Evolutionary conservation across 2,888 invertebrate species (phyloP).

Genomic region (Sussaba pulchella): DNA sequence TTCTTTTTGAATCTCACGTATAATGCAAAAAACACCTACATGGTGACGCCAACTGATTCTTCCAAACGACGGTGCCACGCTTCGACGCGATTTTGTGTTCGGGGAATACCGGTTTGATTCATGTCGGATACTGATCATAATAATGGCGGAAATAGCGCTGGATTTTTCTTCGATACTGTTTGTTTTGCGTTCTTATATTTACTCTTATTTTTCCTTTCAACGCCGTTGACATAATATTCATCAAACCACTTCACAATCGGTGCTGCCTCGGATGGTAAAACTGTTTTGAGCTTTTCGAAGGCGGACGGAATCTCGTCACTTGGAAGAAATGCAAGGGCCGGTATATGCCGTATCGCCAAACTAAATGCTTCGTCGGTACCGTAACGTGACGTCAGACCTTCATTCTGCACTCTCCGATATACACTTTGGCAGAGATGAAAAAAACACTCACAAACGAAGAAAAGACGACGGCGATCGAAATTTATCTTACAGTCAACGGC

Average conservation of each 20-base stretch:
- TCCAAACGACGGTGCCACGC: slow-evolving; percentile 18
- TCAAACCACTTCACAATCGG: slow-evolving; percentile 24
- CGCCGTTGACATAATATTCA: slow-evolving; percentile 22
- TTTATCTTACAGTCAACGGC: not conserved
- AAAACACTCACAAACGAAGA: no score
- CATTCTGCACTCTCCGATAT: slow-evolving; percentile 16
- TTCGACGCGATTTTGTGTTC: slow-evolving; percentile 29
- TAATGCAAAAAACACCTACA: slow-evolving; percentile 24
- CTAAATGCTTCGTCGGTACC: slow-evolving; percentile 27
- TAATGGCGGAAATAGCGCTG: not conserved
- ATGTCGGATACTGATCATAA: slow-evolving; percentile 26
- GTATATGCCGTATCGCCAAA: slow-evolving; percentile 23
- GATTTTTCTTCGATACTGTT: slow-evolving; percentile 9
- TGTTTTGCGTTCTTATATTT: not conserved
- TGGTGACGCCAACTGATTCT: slow-evolving; percentile 6
- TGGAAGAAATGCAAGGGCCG: slow-evolving; percentile 24
- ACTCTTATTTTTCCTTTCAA: not conserved
- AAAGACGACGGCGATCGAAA: no score
- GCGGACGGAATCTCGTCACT: slow-evolving; percentile 23
- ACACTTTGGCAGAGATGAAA: slow-evolving; percentile 35
- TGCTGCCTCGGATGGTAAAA: slow-evolving; percentile 24
- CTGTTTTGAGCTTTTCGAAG: slow-evolving; percentile 17
- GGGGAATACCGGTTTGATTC: slow-evolving; percentile 11
- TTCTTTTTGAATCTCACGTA: slow-evolving; percentile 15
- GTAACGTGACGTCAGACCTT: slow-evolving; percentile 9